Base-by-base conservation (phyloP, 2,888 invertebrate species). In the Agrochola circellaris region DNA sequence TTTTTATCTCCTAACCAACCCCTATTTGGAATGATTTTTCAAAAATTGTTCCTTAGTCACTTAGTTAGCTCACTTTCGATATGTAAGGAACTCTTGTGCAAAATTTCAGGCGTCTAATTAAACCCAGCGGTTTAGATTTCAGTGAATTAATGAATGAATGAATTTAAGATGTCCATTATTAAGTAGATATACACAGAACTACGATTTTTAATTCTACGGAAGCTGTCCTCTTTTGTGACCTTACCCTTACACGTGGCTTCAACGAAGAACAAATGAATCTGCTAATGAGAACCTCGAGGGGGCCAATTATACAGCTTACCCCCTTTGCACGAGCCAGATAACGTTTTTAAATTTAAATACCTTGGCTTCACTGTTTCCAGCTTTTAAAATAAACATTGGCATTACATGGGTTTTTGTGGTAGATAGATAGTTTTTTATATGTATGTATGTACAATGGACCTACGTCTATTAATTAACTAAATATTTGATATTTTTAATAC, bases 281-380 rank as follows among this genome's bases (percentile, higher is more conserved):
- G 81, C 85, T 92, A 91, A 92, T 90, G 89, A 90, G 89, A 81
- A 75, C 88, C 87, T 76, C 89, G 73, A 87, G 87, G 85, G 87
- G 73, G 79, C 88, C 89, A 92, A 90, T 92, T 93, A 92, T 79
- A 73, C 75, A 75, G 77, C 77, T 79, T 58, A 66, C 73, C 70
- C 64, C 64, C 68, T 72, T 64, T 70, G 56, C 70, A 17, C 42
- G 34, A 38, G n/a, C 61, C 30, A 79, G 80, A 81, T 83, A 86
- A 75, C 48, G 67, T 83, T 78, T 75, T 72, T 85, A 70, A 87
- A 82, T 86, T 83, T 78, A 86, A 86, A 78, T 76, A 66, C 38
- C 54, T 67, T 56, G 45, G 5, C 30, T 58, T 58, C 20, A 45
- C 7, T 64, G 60, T 74, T 81, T 81, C 67, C 73, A 38, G 34